Evolutionary conservation across 2,113 vertebrate species (phyloP).

Genomic region (Pipra filicauda): DNA sequence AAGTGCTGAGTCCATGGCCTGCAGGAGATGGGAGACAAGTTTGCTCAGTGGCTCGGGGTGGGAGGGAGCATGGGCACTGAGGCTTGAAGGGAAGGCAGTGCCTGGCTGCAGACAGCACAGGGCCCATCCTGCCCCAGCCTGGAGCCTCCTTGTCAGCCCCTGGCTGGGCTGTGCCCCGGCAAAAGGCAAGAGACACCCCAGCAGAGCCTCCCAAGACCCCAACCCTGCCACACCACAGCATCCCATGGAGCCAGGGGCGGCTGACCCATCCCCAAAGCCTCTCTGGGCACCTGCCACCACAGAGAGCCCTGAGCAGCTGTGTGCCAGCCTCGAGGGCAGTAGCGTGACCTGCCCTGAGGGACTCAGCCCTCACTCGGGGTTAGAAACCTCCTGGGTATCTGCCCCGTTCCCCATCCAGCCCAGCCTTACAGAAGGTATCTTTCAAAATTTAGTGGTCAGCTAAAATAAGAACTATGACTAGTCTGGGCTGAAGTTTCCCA

Average conservation of each 20-base stretch:
- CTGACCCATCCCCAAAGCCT: background rate
- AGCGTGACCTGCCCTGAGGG: background rate
- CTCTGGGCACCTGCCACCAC: background rate
- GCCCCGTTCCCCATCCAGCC: background rate
- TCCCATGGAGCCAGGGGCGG: accelerated
- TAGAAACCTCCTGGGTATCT: accelerated
- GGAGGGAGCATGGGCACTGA: background rate
- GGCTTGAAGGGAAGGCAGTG: background rate
- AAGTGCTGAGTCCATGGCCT: background rate
- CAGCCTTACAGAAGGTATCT: background rate
- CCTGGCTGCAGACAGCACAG: background rate
- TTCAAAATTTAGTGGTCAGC: background rate
- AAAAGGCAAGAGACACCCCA: background rate
- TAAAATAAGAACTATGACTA: background rate
- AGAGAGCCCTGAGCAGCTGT: background rate
- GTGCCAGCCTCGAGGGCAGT: background rate
- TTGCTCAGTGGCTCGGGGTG: background rate
- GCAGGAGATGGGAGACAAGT: background rate
- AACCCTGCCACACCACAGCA: background rate
- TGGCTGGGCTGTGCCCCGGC: background rate
- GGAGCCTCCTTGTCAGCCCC: background rate
- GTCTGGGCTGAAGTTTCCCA: background rate
- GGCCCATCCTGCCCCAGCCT: background rate
- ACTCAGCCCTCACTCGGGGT: background rate
- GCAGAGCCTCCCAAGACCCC: background rate